Base-by-base conservation (phyloP, 2,888 invertebrate genomes). In the Brenthis daphne region DNA sequence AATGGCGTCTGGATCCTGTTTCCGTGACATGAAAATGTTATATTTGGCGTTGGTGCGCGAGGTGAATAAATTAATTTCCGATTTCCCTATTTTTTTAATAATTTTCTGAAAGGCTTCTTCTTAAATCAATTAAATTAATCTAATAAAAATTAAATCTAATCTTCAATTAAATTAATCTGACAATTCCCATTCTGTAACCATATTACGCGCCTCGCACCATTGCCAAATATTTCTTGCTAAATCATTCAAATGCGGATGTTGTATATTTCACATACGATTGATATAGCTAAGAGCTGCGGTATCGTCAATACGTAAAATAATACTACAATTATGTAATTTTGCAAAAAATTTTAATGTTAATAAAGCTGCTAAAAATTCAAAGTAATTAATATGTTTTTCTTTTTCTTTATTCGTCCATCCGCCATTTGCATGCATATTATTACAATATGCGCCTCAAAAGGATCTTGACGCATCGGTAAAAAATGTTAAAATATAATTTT, bases 141-240 rank as follows among this genome's bases (percentile, higher is more conserved):
- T 20, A 20, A 20, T 20, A 20, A 20, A 20, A 20, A 20, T 20
- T 20, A 20, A 20, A 20, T 20, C 20, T 20, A 20, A 20, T 20
- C 20, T 20, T 20, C 20, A 20, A 20, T 20, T 20, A 20, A 20
- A 20, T 20, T 20, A 20, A 8, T 71, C 56, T 8, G 74, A 74
- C n/a, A 77, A 57, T 56, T 71, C 68, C 73, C 74, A 76, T 64
- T 77, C 75, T 0, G 72, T 75, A 24, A 75, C 75, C 0, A 81
- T 63, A 50, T 69, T 70, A 4, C 74, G 73, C 8, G 13, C 43
- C 57, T 77, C 76, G 57, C 78, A 77, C 76, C 76, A 78, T 47
- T 75, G 70, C 76, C 75, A 76, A 55, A 78, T 71, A 0, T 56
- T 14, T 60, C 70, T 58, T 11, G 73, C 63, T 24, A 72, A 20